Evolutionary conservation across 2,797 vertebrate genomes (phyloP), one percentile per base, ranked within the genome.

Genomic region (Acanthopagrus latus): DNA sequence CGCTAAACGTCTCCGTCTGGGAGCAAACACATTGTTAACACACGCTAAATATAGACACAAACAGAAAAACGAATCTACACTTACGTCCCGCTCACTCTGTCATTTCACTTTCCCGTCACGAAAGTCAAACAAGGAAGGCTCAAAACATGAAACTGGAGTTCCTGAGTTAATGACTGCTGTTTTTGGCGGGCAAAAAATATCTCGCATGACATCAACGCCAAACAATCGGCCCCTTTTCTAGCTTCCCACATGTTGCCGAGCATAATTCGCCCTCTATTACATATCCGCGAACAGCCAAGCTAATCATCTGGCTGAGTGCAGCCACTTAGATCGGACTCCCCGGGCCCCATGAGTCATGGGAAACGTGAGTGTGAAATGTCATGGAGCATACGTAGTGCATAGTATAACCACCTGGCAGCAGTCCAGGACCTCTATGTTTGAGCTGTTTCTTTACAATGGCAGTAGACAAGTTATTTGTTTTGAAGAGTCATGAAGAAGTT

Each of bases 221-320:
- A 84, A 73, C 65, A 76, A 69, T 63, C 14, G 12, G 3, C 64
- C 57, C 44, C 33, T 27, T 27, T 25, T 25, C 51, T 54, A 38
- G 52, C 27, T 46, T 60, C 72, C 71, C 74, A 72, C 79, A 64
- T 75, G 78, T 71, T 85, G 71, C 64, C 0, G 47, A 74, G 44
- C 57, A 59, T 77, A 75, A 73, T 65, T 67, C 75, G 52, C 65
- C 16, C 41, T 69, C 64, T 74, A 67, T 85, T 84, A 81, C 29
- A 43, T 20, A 63, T 76, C 81, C 80, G 47, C 16, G 57, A 69
- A 87, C 70, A 75, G 86, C 80, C 82, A 65, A 68, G 78, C 84
- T 85, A 85, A 90, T 94, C 85, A 88, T 91, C 82, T 84, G 85
- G 88, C 79, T 86, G 84, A 91, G 80, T 84, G 87, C 80, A 83